These are phyloP conservation scores for Drosophila murphyi DNA, from an alignment of 1,140 invertebrate genomes.

Conservation along the genomic window DNA sequence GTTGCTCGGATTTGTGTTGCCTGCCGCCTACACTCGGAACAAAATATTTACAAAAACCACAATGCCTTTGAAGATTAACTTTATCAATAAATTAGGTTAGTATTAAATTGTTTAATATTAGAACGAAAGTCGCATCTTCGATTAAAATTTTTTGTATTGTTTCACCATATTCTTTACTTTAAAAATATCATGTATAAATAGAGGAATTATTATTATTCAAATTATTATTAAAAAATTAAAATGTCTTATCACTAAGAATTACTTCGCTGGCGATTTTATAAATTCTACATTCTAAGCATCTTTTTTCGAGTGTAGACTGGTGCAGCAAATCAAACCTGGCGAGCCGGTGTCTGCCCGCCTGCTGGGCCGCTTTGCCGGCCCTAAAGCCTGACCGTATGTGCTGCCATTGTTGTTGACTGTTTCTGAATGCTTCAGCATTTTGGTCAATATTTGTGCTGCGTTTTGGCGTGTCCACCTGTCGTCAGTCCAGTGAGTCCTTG, in stretches of 20 bases:
- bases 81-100: too few species aligned
- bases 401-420: slow-evolving; percentile 60
- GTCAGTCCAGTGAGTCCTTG: slow-evolving; percentile 1
- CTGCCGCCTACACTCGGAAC: not conserved
- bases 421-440: slow-evolving; percentile 71
- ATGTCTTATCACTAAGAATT: too few species aligned
- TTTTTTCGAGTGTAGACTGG: not conserved
- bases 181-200: too few species aligned
- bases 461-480: slow-evolving; percentile 60
- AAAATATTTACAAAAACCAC: not conserved
- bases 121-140: too few species aligned
- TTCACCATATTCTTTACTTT: too few species aligned
- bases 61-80: too few species aligned
- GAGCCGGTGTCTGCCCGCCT: not conserved
- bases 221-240: too few species aligned
- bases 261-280: too few species aligned
- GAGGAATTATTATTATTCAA: too few species aligned
- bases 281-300: not conserved
- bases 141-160: too few species aligned
- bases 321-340: slow-evolving; percentile 7
- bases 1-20: not conserved
- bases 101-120: too few species aligned
- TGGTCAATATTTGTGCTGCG: slow-evolving; percentile 77
- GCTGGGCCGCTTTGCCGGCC: slow-evolving; percentile 1
- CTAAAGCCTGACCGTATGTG: slow-evolving; percentile 20